Base-by-base conservation (phyloP, 2,888 invertebrate genomes). In the Clivina fossor region DNA sequence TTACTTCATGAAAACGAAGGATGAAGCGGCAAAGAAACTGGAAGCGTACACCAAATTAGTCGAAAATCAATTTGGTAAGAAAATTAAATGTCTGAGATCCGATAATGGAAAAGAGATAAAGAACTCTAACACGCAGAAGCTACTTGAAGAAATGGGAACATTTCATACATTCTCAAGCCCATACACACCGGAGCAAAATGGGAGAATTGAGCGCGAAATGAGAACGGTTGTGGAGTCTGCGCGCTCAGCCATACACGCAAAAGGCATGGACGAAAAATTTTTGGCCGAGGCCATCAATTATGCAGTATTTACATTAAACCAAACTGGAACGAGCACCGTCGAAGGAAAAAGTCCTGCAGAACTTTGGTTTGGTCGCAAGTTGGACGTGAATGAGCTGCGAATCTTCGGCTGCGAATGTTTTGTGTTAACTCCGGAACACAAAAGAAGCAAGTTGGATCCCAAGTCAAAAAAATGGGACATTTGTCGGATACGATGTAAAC, bases 1-100 rank as follows among this genome's bases (percentile, higher is more conserved):
- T 9, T 66, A 66, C 56, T 68, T 66, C 51, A 44, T 67, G 26
- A 64, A 65, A 61, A 60, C 48, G 0, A 68, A 66, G 55, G 50
- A 58, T 56, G 63, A 68, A 57, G 62, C 66, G 26, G 51, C 48
- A 9, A 32, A 37, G 0, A 64, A 61, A 60, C 48, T 66, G 8
- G 48, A 62, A 4, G 53, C 16, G 16, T 68, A 59, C 41, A 8
- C 65, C 35, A 66, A 61, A 18, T 18, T 65, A 41, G 63, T 63
- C 0, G 61, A 65, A 59, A 65, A 63, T 59, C 63, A 65, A 58
- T 61, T 65, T 53, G 56, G 35, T 1, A 61, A 35, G 33, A 63
- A 58, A 11, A 51, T 66, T 1, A 67, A 67, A 55, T 24, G 32
- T 51, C 15, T 64, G 55, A 64, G 46, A 19, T 44, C 44, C 16